These are phyloP conservation scores for Pseudomyrmex pallidus DNA, from an alignment of 1,140 invertebrate genomes.

Conservation along the genomic window DNA sequence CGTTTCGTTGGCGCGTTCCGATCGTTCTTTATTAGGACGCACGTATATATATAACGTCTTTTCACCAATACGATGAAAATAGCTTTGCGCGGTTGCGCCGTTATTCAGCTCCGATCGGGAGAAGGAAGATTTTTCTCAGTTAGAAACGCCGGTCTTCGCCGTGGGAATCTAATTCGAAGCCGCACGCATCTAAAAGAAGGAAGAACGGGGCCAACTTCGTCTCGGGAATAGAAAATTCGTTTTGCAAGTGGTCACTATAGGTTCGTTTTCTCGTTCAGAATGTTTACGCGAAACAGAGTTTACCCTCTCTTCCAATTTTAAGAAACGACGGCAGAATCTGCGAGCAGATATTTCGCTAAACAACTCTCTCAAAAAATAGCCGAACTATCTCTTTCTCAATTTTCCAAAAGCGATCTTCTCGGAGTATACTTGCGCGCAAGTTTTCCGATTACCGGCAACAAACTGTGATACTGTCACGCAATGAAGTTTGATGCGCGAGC, in stretches of 20 bases:
- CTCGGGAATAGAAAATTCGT: constrained; percentile 44
- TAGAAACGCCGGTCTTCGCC: background rate
- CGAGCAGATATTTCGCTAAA: constrained; percentile 52
- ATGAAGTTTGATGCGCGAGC: background rate
- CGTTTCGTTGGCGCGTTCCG: constrained; percentile 31
- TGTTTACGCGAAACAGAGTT: background rate
- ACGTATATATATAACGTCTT: constrained; percentile 55
- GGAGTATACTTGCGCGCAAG: background rate
- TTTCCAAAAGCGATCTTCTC: background rate
- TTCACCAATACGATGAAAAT: constrained; percentile 39
- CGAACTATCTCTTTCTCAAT: constrained; percentile 32
- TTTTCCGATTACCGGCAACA: background rate
- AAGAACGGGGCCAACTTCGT: constrained; percentile 1
- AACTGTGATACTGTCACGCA: background rate
- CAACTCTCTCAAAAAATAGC: constrained; percentile 35
- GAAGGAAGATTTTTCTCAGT: background rate
- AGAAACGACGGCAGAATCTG: constrained; percentile 46
- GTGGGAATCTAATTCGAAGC: constrained; percentile 19
- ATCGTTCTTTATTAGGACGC: constrained; percentile 53
- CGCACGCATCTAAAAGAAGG: constrained; percentile 19
- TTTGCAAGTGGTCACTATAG: constrained; percentile 24
- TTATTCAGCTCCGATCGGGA: constrained; percentile 12
- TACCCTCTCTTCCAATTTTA: background rate
- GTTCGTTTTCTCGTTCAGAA: background rate
- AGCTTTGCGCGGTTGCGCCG: constrained; percentile 4